Percentiles rank a stretch among this genome's conserved stretches.
Evolutionary conservation across 2,113 vertebrate genomes (phyloP).

Genomic region (Malurus alboscapulatus): DNA sequence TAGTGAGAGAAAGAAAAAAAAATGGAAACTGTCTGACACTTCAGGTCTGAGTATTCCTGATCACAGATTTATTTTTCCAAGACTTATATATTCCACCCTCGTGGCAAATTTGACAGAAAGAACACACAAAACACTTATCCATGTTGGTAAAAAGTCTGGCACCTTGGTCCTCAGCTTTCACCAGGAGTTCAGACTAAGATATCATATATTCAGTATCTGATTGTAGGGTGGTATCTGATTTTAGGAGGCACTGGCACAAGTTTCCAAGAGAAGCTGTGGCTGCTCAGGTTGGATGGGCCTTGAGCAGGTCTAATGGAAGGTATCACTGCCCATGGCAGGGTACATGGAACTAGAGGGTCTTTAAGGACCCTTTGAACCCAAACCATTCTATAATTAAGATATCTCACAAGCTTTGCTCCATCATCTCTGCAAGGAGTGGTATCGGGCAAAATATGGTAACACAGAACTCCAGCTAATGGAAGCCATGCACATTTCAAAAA

Average conservation of each 20-base stretch:
- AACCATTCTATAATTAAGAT: background rate
- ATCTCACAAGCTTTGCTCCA: background rate
- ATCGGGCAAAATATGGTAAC: background rate
- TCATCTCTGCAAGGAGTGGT: background rate
- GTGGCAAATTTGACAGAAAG: background rate
- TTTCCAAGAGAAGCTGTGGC: background rate
- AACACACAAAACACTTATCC: background rate
- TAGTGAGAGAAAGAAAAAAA: background rate
- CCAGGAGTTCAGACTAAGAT: background rate
- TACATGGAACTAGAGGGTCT: background rate
- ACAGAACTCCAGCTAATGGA: background rate
- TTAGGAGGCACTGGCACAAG: fast-evolving
- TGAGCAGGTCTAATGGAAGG: background rate
- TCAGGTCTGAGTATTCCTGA: background rate
- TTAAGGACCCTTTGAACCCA: background rate
- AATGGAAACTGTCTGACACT: background rate
- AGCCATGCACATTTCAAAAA: background rate
- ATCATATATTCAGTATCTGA: background rate
- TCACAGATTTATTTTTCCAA: background rate
- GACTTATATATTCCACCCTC: background rate
- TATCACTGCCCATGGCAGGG: fast-evolving
- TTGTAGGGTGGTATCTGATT: background rate
- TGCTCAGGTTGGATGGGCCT: background rate
- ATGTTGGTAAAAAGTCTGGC: background rate
- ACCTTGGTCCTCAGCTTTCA: background rate